Evolutionary conservation across 2,888 invertebrate genomes (phyloP).

Genomic region (Mylabris sibirica): DNA sequence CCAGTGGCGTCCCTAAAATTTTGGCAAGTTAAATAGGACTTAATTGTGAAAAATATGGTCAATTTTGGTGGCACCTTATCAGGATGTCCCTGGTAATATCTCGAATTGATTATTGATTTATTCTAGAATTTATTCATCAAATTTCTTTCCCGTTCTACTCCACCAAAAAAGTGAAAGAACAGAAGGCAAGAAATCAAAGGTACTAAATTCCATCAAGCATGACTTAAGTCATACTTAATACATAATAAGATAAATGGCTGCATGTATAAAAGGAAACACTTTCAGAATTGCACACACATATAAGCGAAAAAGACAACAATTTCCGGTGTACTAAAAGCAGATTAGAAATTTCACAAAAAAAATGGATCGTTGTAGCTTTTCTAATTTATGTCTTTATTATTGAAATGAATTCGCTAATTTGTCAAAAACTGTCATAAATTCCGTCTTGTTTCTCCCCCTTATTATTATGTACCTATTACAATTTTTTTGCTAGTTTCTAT

Average conservation of each 20-base stretch:
- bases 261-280: constrained; percentile 4
- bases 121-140: not conserved
- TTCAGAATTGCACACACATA: constrained; percentile 4
- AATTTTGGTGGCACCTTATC: no score
- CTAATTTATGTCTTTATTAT: not conserved
- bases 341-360: not conserved
- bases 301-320: constrained; percentile 24
- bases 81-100: no score
- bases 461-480: not conserved
- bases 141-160: not conserved
- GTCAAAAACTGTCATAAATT: not conserved
- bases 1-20: no score
- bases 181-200: not conserved
- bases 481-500: not conserved
- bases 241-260: not conserved
- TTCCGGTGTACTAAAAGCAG: not conserved
- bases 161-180: not conserved
- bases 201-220: constrained; percentile 2
- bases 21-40: no score
- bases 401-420: not conserved
- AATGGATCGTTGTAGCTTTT: not conserved
- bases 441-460: not conserved
- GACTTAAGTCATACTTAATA: not conserved
- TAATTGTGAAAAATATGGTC: no score
- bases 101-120: not conserved